Base-by-base conservation (phyloP, 1,140 invertebrate genomes). In the Pemphigus obesinymphae region DNA sequence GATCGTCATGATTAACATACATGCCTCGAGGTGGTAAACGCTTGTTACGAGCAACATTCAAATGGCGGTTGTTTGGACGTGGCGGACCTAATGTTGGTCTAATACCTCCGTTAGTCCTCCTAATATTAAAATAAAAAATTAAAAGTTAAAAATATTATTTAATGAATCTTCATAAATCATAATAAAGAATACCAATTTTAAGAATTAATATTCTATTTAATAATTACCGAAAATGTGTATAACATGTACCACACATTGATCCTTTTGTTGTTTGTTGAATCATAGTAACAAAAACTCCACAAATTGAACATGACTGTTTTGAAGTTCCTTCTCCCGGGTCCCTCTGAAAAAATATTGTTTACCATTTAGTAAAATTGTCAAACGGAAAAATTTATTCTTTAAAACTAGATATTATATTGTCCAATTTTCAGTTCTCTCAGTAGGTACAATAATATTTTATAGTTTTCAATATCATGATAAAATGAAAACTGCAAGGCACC, bases 1-100 rank as follows among this genome's bases (percentile, higher is more conserved):
- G 90, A 90, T 98, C 97, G 87, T 98, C 96, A 87, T 97, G 94
- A 90, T 97, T 97, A 86, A 99, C 94, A 89, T 96, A 95, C 93
- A 99, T 97, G 87, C 97, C 97, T 83, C 94, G 92, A 43, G 97
- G 97, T 83, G 97, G 94, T 86, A 95, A 95, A 85, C 95, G 91
- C 88, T 96, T 96, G 89, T 96, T 93, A 68, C 93, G 91, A 87
- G 92, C 90, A 87, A 92, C 83, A 61, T 83, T 84, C 29, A 78
- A 82, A 50, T 83, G 81, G 75, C 85, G 86, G 2, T 85, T 82
- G 63, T 86, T 85, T 7, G 84, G 83, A 82, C 89, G 89, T 78
- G 88, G 86, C 11, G 89, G 88, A 8, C 89, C 90, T 72, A 88
- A 87, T 40, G 89, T 88, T 45, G 89, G 90, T 84, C 90, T 86